Percentiles rank a stretch among this genome's conserved stretches.
These are phyloP conservation scores for Siniperca chuatsi DNA, from an alignment of 2,113 vertebrate species.

Conservation along the genomic window DNA sequence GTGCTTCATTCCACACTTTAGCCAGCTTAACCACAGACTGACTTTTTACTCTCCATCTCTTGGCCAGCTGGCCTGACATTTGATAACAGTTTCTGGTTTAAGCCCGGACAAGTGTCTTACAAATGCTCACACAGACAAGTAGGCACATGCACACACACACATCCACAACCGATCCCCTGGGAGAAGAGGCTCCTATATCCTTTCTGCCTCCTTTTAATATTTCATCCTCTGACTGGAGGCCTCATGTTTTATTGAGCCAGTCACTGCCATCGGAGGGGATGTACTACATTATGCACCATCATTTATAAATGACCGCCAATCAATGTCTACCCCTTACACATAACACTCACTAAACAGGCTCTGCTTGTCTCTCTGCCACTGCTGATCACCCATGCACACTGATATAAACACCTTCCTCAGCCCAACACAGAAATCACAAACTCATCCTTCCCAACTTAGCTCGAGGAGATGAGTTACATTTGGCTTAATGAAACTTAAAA, in stretches of 20 bases:
- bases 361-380: neutral
- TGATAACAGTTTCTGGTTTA: constrained; percentile 41
- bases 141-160: constrained; percentile 20
- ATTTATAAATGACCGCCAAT: constrained; percentile 79
- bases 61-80: constrained; percentile 41
- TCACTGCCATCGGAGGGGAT: constrained; percentile 64
- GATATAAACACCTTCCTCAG: constrained; percentile 3
- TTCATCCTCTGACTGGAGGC: constrained; percentile 67
- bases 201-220: constrained; percentile 70
- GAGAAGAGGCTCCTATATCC: constrained; percentile 59
- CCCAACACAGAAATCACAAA: neutral
- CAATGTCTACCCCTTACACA: constrained; percentile 59
- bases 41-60: constrained; percentile 7
- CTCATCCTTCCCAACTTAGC: neutral
- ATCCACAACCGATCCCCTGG: neutral
- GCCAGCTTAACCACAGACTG: constrained; percentile 3
- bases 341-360: constrained; percentile 59
- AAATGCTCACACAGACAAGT: constrained; percentile 36
- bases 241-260: constrained; percentile 81
- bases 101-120: constrained; percentile 49
- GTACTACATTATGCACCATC: constrained; percentile 81
- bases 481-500: constrained; percentile 26
- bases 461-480: constrained; percentile 21
- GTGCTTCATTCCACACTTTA: constrained; percentile 17
- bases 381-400: neutral